Conservation (phyloP, 2,113 vertebrate genomes). For the Bambusicola thoracicus region DNA sequence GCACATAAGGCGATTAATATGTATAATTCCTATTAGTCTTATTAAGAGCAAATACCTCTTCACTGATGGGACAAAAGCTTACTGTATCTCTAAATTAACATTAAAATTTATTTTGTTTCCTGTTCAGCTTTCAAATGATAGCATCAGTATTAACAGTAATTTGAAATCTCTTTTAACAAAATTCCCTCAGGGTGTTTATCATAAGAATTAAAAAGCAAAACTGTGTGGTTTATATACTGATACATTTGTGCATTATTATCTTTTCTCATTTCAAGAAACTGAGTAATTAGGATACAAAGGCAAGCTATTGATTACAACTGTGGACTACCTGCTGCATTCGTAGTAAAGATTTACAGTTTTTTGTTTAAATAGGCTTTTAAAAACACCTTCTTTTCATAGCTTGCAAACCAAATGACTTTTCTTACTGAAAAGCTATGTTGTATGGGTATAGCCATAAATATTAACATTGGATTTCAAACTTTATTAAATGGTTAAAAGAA, state of each 20-base stretch:
- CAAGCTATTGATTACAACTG: conserved; percentile 8
- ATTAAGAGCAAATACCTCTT: conserved; percentile 41
- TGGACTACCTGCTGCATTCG: not conserved
- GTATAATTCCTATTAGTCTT: conserved; percentile 46
- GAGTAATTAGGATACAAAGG: conserved; percentile 16
- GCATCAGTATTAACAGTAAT: conserved; percentile 4
- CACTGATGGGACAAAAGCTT: conserved; percentile 28
- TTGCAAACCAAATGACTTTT: conserved; percentile 9
- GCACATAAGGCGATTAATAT: conserved; percentile 22
- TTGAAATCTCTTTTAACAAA: not conserved
- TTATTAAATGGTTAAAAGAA: not conserved
- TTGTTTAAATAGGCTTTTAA: not conserved
- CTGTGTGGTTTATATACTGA: not conserved
- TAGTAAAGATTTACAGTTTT: conserved; percentile 26
- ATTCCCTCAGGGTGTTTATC: not conserved
- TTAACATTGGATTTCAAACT: not conserved
- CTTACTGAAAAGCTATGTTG: not conserved
- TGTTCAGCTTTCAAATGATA: conserved; percentile 27
- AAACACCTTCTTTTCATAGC: not conserved
- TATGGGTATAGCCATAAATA: not conserved
- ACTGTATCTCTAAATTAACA: conserved; percentile 25
- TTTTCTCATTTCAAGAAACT: conserved; percentile 35
- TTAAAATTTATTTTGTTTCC: conserved; percentile 11
- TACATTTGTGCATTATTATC: not conserved
- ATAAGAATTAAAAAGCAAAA: conserved; percentile 23